Conservation (phyloP, 2,888 invertebrate genomes). For the Thymelicus sylvestris region DNA sequence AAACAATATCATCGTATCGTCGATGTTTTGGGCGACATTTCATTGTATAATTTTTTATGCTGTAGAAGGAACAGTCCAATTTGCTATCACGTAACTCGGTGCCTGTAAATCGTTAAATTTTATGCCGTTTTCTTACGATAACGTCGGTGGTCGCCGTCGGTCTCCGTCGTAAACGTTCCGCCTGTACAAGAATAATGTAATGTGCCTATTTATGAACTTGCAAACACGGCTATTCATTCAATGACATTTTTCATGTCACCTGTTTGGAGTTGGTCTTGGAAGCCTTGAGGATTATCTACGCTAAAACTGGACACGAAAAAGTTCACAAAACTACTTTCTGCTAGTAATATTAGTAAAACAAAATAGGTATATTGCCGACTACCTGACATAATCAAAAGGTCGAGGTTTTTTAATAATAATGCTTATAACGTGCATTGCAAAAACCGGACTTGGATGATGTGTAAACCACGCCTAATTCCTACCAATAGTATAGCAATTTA, state of each 20-base stretch:
- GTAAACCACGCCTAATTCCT: not conserved
- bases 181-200: not conserved
- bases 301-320: not conserved
- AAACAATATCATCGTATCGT: not conserved
- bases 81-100: conserved; percentile 28
- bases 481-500: not conserved
- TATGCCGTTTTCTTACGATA: conserved; percentile 39
- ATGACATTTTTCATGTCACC: not conserved
- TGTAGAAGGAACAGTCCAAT: not conserved
- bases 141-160: conserved; percentile 14
- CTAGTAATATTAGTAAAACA: not conserved
- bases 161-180: conserved; percentile 10
- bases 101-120: conserved; percentile 40
- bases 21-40: conserved; percentile 5
- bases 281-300: not conserved
- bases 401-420: not conserved
- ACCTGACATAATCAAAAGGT: not conserved
- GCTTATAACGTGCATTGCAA: not conserved
- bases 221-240: conserved; percentile 4
- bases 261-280: conserved; percentile 1
- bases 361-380: no score
- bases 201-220: conserved; percentile 12
- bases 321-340: not conserved
- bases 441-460: not conserved
- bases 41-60: conserved; percentile 14